A percentile compares a stretch with the other conserved stretches of the same genome.
phyloP scores from a whole-genome alignment of 2,888 invertebrate species.

The Drosophila cognata region DNA sequence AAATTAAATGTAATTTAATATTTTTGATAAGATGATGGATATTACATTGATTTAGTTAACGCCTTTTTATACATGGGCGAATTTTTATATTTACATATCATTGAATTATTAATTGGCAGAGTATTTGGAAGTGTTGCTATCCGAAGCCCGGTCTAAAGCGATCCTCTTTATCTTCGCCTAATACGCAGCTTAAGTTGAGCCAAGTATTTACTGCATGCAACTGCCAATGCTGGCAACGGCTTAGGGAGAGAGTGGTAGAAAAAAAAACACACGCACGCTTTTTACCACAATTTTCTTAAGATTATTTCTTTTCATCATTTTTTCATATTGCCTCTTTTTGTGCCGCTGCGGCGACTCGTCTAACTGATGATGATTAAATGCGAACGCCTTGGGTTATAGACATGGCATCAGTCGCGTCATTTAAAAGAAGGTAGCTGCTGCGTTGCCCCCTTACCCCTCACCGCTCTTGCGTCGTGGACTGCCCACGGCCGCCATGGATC shows the following conservation, averaged over 20 bases:
- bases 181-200: constrained; percentile 42
- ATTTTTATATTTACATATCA: not conserved
- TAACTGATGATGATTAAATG: constrained; percentile 83
- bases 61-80: not conserved
- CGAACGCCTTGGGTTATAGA: constrained; percentile 82
- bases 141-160: constrained; percentile 11
- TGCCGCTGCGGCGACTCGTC: constrained; percentile 67
- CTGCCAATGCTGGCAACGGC: constrained; percentile 11
- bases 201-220: constrained; percentile 21
- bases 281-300: constrained; percentile 75
- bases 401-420: constrained; percentile 82
- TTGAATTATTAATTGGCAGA: not conserved
- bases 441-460: constrained; percentile 11
- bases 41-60: not conserved
- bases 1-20: not conserved
- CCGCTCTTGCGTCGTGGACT: not conserved
- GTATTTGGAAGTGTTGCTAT: not conserved
- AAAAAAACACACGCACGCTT: constrained; percentile 68
- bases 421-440: constrained; percentile 77
- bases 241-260: constrained; percentile 22
- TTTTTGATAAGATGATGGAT: not conserved
- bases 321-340: constrained; percentile 21
- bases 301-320: constrained; percentile 43
- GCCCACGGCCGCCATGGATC: constrained; percentile 25
- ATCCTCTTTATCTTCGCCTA: constrained; percentile 56